Evolutionary conservation across 1,140 invertebrate genomes (phyloP), one percentile per base, ranked within the genome.

Genomic region (Drosophila murphyi): DNA sequence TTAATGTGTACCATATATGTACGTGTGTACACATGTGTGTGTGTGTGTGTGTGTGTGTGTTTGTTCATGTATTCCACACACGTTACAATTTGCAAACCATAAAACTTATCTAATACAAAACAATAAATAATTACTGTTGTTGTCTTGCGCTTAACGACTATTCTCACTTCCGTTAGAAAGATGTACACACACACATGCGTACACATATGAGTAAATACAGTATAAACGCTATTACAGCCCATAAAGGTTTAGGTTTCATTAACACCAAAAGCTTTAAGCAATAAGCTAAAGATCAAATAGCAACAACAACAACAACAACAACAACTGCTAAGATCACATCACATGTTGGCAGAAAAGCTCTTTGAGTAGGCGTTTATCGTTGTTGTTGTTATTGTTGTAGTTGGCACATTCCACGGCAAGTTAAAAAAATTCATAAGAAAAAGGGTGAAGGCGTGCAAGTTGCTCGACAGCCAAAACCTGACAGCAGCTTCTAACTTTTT

Each of bases 391-490:
- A 41, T 39, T 62, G 45, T 71, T 56, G 52, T 29, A 55, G 59
- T 47, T 45, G 52, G 35, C 54, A 72, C 47, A 69, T 68, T 69
- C 59, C 59, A 75, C 41, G 31, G 29, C 35, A 35, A 43, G 12
- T 6, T 35, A 34, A 4, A 34, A 34, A 34, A 20, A 20, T 20
- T 20, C 20, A 20, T 20, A 45, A 12, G 12, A 35, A 68, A 65
- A 72, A 54, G 71, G 71, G 62, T n/a, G 63, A 62, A 39, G 72
- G 67, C 67, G 67, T 74, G 20, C 35, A 60, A 68, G 71, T 73
- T 60, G 56, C 43, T 56, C 7, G 57, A 43, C 52, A 67, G 20
- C 47, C 52, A 55, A 65, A 52, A 72, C 62, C 63, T 73, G 71
- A 10, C 48, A n/a, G n/a, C 54, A 31, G 45, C 50, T 70, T 47